Evolutionary conservation across 2,888 invertebrate genomes (phyloP).

Genomic region (Volucella zonaria): DNA sequence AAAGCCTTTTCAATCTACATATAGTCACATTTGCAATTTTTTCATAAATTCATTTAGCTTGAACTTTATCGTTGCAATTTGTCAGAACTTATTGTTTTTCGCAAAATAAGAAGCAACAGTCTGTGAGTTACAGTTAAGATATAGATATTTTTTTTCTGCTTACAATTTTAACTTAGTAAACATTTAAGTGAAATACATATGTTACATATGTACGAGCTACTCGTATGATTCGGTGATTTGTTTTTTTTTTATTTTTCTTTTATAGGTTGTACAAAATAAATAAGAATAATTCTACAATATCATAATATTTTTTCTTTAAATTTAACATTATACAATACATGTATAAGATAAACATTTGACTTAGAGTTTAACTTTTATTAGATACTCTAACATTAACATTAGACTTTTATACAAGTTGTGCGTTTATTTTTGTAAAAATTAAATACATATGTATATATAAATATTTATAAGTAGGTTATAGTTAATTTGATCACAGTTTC

Average conservation of each 20-base stretch:
- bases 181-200: neutral
- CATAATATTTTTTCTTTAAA: constrained; percentile 4
- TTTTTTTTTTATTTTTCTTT: neutral
- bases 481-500: constrained; percentile 59
- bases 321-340: neutral
- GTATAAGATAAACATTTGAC: constrained; percentile 47
- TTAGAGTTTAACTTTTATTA: constrained; percentile 43
- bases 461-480: neutral
- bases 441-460: constrained; percentile 2
- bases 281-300: constrained; percentile 41
- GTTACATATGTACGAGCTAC: too few species aligned
- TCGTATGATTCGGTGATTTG: neutral
- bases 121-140: constrained; percentile 30
- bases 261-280: constrained; percentile 45
- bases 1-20: neutral
- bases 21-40: neutral
- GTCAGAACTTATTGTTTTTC: neutral
- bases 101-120: constrained; percentile 1
- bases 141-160: neutral
- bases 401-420: constrained; percentile 30
- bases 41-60: constrained; percentile 26
- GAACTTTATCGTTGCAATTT: neutral
- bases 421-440: neutral
- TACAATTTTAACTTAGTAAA: constrained; percentile 25
- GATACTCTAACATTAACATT: constrained; percentile 8